Evolutionary conservation across 1,140 invertebrate species (phyloP).

Genomic region (Dufourea novaeangliae): DNA sequence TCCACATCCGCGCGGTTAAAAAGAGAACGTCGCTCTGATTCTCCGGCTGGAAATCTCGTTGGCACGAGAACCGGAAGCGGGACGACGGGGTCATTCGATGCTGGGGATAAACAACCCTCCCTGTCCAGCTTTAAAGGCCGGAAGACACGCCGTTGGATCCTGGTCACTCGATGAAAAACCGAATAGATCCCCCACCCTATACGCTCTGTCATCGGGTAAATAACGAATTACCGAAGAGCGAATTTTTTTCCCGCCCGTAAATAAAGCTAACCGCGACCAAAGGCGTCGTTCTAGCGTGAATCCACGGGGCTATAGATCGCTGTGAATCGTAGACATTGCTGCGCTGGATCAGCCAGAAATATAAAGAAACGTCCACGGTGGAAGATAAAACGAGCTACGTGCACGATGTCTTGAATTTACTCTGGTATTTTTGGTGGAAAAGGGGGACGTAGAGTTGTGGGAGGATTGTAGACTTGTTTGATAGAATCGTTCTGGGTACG

Average conservation of each 20-base stretch:
- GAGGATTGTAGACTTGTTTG: no score
- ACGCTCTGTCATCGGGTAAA: conserved; percentile 49
- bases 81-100: conserved; percentile 43
- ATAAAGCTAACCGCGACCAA: conserved; percentile 60
- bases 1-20: conserved; percentile 47
- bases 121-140: conserved; percentile 6
- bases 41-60: conserved; percentile 48
- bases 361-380: conserved; percentile 37
- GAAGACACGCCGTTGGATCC: conserved; percentile 17
- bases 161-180: conserved; percentile 7
- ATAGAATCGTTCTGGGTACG: no score
- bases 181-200: no score
- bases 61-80: conserved; percentile 46
- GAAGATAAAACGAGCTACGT: conserved; percentile 29
- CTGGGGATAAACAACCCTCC: conserved; percentile 48
- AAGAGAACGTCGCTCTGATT: conserved; percentile 43
- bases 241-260: conserved; percentile 62
- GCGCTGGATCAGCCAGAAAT: conserved; percentile 21
- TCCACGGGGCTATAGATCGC: conserved; percentile 68
- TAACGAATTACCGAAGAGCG: conserved; percentile 64
- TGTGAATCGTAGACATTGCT: conserved; percentile 71
- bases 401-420: no score
- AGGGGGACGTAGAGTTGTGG: no score
- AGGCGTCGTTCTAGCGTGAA: conserved; percentile 45
- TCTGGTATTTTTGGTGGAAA: no score